Evolutionary conservation across 2,888 invertebrate genomes (phyloP).

Genomic region (Horisme vitalbata): DNA sequence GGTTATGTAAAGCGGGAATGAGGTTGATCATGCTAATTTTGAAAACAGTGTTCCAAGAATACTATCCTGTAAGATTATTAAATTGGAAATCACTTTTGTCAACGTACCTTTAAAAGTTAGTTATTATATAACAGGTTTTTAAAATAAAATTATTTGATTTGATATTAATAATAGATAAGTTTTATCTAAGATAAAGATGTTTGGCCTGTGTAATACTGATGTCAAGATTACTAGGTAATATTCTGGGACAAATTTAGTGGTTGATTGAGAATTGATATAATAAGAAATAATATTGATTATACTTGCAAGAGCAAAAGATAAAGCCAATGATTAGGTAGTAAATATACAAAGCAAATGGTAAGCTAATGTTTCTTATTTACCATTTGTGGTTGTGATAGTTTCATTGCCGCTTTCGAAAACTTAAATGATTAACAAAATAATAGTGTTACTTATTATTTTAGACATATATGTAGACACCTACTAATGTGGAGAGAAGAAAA

Average conservation of each 20-base stretch:
- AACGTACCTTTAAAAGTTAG: too few relatives aligned
- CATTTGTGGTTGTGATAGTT: conserved; percentile 15
- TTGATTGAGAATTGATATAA: not conserved
- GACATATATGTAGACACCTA: not conserved
- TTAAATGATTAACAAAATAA: conserved; percentile 19
- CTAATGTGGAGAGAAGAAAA: too few relatives aligned
- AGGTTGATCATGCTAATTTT: conserved; percentile 18
- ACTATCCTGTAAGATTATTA: too few relatives aligned
- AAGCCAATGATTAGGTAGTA: conserved; percentile 10
- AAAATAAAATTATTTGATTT: too few relatives aligned
- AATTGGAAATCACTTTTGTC: too few relatives aligned
- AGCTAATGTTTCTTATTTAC: conserved; percentile 12
- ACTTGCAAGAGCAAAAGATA: not conserved
- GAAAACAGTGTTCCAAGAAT: too few relatives aligned
- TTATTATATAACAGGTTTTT: too few relatives aligned
- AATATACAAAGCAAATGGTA: conserved; percentile 8
- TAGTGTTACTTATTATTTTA: not conserved
- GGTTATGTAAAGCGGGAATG: conserved; percentile 31
- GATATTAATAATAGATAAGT: too few relatives aligned
- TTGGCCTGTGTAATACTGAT: too few relatives aligned
- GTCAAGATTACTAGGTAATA: too few relatives aligned
- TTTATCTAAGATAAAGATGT: too few relatives aligned
- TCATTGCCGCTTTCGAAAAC: conserved; percentile 26
- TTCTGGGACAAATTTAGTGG: too few relatives aligned
- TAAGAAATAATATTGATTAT: not conserved